Evolutionary conservation across 2,797 vertebrate species (phyloP).

Genomic region (Brotula barbata): DNA sequence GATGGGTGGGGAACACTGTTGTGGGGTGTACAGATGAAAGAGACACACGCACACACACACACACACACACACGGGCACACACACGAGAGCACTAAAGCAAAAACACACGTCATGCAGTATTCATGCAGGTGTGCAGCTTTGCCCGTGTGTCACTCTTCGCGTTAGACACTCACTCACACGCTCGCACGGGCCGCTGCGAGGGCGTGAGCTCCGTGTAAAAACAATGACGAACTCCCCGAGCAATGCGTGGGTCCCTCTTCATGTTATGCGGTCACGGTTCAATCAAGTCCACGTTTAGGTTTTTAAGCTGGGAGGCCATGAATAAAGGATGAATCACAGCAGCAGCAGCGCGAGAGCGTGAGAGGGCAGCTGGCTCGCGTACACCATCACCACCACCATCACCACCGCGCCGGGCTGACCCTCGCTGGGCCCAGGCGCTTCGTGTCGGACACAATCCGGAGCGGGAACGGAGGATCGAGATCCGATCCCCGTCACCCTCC

Average conservation of each 20-base stretch:
- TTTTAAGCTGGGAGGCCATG: constrained; percentile 23
- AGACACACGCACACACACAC: constrained; percentile 40
- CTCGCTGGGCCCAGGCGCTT: constrained; percentile 28
- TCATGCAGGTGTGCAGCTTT: constrained; percentile 58
- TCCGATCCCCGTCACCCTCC: constrained; percentile 42
- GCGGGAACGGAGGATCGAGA: constrained; percentile 32
- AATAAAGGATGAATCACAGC: constrained; percentile 58
- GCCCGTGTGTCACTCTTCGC: constrained; percentile 18
- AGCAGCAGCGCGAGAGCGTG: constrained; percentile 23
- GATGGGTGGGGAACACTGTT: constrained; percentile 38
- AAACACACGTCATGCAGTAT: constrained; percentile 61
- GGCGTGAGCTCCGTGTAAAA: constrained; percentile 20
- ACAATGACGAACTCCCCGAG: constrained; percentile 35
- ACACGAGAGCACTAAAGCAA: constrained; percentile 41
- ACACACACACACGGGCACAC: constrained; percentile 40
- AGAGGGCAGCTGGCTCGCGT: constrained; percentile 29
- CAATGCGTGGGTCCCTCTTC: constrained; percentile 37
- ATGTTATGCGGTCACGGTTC: constrained; percentile 33
- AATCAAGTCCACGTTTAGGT: constrained; percentile 58
- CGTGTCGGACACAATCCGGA: constrained; percentile 35
- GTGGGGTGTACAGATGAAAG: constrained; percentile 49
- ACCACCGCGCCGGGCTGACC: constrained; percentile 28
- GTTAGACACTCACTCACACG: constrained; percentile 3
- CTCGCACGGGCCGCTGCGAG: not conserved
- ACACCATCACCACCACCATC: constrained; percentile 20